phyloP scores from a whole-genome alignment of 2,113 vertebrate genomes.

The Sinocyclocheilus anshuiensis region DNA sequence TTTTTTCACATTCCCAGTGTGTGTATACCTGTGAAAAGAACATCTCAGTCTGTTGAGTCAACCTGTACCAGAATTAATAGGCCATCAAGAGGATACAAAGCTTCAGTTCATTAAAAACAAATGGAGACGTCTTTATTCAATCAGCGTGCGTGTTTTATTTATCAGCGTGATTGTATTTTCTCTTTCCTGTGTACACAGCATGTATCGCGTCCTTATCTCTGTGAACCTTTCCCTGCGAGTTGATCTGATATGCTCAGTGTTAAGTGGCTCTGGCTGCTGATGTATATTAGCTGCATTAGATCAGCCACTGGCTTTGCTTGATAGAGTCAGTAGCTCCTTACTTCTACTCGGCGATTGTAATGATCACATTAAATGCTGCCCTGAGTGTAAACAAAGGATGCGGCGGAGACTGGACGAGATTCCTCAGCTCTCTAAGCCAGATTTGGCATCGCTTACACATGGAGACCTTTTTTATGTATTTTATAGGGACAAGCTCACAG shows the following conservation, averaged over 20 bases:
- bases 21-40: constrained; percentile 3
- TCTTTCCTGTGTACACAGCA: background rate
- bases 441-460: constrained; percentile 58
- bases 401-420: constrained; percentile 64
- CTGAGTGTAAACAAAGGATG: constrained; percentile 65
- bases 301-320: constrained; percentile 39
- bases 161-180: constrained; percentile 13
- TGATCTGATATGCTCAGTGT: constrained; percentile 10
- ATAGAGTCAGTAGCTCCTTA: constrained; percentile 33
- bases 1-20: background rate
- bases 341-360: constrained; percentile 33
- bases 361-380: constrained; percentile 59
- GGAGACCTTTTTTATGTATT: constrained; percentile 62
- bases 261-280: constrained; percentile 28
- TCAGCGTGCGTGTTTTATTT: constrained; percentile 16
- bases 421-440: constrained; percentile 61
- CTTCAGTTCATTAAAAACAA: constrained; percentile 20
- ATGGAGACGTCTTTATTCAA: constrained; percentile 3
- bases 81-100: background rate
- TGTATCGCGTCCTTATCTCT: background rate
- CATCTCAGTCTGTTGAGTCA: background rate
- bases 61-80: background rate
- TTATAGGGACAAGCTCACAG: constrained; percentile 57
- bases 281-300: constrained; percentile 26
- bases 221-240: background rate